Evolutionary conservation across 2,888 invertebrate species (phyloP).

Genomic region (Drosophila kambysellisi): DNA sequence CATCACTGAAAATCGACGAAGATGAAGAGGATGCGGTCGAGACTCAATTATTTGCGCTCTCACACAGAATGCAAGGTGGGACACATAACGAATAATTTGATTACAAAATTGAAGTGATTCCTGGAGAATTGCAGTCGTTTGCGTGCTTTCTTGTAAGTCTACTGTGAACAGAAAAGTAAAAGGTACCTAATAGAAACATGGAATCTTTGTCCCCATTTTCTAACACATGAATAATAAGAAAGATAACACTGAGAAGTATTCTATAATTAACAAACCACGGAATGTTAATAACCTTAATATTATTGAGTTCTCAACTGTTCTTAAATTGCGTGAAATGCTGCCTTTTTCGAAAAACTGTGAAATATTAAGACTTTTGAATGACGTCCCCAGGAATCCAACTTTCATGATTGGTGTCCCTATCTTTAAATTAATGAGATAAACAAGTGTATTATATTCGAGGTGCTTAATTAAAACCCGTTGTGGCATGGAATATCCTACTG

Average conservation of each 20-base stretch:
- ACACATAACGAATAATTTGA: too few relatives aligned
- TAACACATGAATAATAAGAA: not conserved
- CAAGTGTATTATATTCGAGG: too few relatives aligned
- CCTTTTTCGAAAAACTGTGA: not conserved
- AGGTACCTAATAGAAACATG: not conserved
- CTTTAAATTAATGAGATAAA: not conserved
- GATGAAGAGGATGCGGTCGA: not conserved
- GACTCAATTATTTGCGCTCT: too few relatives aligned
- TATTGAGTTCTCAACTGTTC: not conserved
- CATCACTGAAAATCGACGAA: not conserved
- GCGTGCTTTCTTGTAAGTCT: not conserved
- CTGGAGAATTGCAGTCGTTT: too few relatives aligned
- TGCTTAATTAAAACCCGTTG: not conserved
- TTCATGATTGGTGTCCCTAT: not conserved
- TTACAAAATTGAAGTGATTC: too few relatives aligned
- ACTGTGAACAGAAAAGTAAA: not conserved
- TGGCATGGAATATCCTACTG: not conserved
- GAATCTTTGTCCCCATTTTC: not conserved
- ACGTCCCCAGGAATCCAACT: too few relatives aligned
- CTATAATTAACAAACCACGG: not conserved
- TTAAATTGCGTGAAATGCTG: not conserved
- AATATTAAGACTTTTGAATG: not conserved
- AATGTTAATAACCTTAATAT: not conserved
- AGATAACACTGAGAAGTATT: not conserved
- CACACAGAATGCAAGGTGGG: too few relatives aligned